Evolutionary conservation across 2,888 invertebrate species (phyloP).

Genomic region (Ennomos fuscantarius): DNA sequence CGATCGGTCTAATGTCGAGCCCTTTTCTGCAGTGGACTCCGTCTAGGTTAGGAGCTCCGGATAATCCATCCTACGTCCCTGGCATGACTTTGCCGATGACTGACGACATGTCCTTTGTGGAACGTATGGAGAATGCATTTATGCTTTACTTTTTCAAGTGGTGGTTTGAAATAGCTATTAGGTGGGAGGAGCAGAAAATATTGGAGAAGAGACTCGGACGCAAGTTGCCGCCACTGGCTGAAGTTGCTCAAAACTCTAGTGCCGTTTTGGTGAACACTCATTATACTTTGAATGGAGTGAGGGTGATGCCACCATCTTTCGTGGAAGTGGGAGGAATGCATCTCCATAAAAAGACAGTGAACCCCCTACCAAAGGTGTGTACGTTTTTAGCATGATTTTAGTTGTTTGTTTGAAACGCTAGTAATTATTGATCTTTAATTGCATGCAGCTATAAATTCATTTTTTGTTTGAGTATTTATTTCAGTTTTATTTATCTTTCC

Average conservation of each 20-base stretch:
- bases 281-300: constrained; percentile 66
- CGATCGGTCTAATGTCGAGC: constrained; percentile 68
- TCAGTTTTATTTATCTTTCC: neutral
- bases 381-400: neutral
- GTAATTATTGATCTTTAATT: too few relatives aligned
- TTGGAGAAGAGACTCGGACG: constrained; percentile 60
- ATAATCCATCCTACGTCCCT: constrained; percentile 72
- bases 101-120: constrained; percentile 66
- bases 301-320: constrained; percentile 70
- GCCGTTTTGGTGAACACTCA: constrained; percentile 78
- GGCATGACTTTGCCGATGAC: constrained; percentile 51
- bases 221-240: constrained; percentile 59
- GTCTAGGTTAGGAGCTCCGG: constrained; percentile 62
- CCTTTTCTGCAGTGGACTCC: constrained; percentile 67
- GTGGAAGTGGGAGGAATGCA: constrained; percentile 84
- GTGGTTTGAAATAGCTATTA: constrained; percentile 51
- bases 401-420: too few relatives aligned
- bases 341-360: constrained; percentile 54
- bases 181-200: constrained; percentile 53
- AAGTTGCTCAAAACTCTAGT: constrained; percentile 71
- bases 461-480: too few relatives aligned
- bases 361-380: constrained; percentile 50
- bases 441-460: too few relatives aligned
- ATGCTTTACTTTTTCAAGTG: constrained; percentile 44
- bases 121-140: constrained; percentile 73